Conservation (phyloP, 2,113 vertebrate genomes). For the Nyctibius bracteatus region DNA sequence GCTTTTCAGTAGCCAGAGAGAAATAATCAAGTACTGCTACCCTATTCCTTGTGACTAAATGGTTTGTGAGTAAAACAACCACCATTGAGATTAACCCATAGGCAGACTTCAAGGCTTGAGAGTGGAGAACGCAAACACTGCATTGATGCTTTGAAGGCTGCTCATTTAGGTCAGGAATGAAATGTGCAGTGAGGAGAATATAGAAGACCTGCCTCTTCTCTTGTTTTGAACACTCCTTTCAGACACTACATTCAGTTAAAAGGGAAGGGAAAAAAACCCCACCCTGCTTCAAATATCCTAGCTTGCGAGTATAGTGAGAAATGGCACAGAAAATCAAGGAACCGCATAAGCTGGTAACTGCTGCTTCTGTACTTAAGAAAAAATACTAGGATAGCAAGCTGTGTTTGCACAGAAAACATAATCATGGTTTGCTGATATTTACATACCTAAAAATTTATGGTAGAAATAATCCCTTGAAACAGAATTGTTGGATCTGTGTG, state of each 20-base stretch:
- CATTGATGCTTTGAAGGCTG: not conserved
- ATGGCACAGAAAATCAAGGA: not conserved
- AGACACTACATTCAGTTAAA: not conserved
- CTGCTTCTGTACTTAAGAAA: not conserved
- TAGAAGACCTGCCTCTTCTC: not conserved
- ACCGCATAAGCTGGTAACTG: not conserved
- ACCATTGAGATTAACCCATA: not conserved
- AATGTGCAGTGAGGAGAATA: not conserved
- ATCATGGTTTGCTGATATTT: not conserved
- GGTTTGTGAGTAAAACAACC: not conserved
- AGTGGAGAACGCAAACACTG: not conserved
- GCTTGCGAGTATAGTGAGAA: not conserved
- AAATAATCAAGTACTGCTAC: not conserved
- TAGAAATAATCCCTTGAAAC: not conserved
- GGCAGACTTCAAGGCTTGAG: not conserved
- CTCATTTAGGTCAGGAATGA: not conserved
- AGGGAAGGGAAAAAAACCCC: fast-evolving
- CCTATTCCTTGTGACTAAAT: not conserved
- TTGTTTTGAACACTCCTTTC: not conserved
- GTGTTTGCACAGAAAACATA: not conserved
- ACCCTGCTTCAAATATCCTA: not conserved
- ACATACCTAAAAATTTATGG: not conserved
- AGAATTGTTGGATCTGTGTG: not conserved
- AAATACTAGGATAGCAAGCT: not conserved
- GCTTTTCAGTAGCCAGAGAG: not conserved